Evolutionary conservation across 2,888 invertebrate species (phyloP), one percentile per base, ranked within the genome.

Genomic region (Trichacis sp.): DNA sequence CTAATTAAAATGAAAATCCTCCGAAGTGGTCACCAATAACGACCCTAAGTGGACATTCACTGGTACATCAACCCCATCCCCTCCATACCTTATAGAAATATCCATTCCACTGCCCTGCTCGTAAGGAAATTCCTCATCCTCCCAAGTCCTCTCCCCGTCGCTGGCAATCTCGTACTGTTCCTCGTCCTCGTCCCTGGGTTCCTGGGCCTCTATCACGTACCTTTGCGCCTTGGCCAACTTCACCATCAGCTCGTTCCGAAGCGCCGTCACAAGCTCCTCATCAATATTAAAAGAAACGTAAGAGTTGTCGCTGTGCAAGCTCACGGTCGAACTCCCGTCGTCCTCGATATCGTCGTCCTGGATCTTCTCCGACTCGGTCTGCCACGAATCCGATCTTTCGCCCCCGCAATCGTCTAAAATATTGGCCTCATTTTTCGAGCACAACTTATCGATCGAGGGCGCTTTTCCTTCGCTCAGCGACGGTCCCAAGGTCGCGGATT

Each of bases 221-320:
- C 79, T 81, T 84, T 91, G 91, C 46, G 91, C 91, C 60, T 89
- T 86, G 8, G 92, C 92, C 68, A 92, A 85, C 80, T 92, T 92
- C 72, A 90, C 87, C 71, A 89, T 86, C 43, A 92, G 81, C 79
- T 92, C 92, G 73, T 90, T 91, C 62, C 92, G 85, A 61, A 92
- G 87, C 0, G 92, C 92, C 36, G 89, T 87, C 73, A 92, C 90
- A 70, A 90, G 89, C 75, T 91, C 92, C 74, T 91, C 91, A 74
- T 92, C 91, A 62, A 91, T 84, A 14, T 87, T 87, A 58, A 89
- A 87, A 0, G 88, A 87, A 15, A 89, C 88, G 65, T 89, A 88
- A 43, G 86, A 78, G 65, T 87, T 86, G 30, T 88, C 85, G 55
- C 84, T 87, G 2, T 85, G 80, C 15, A 84, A 69, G 2, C 85